Conservation (phyloP, 2,888 invertebrate species). For the Nasonia oneida region DNA sequence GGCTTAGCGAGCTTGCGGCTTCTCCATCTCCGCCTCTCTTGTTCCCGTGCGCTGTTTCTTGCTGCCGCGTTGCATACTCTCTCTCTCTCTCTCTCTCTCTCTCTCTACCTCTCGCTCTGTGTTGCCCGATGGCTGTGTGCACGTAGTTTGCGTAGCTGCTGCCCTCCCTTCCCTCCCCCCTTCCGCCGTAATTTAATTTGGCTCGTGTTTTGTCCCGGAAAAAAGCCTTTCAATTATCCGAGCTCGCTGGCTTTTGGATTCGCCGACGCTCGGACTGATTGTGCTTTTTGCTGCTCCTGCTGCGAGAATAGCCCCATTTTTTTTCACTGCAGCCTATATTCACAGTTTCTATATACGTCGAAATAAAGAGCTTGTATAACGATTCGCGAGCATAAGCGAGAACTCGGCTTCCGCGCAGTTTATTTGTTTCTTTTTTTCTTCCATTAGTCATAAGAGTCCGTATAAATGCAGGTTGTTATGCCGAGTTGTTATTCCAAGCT, state of each 20-base stretch:
- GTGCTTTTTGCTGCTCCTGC: not conserved
- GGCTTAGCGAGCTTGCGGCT: conserved; percentile 46
- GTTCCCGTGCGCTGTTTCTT: conserved; percentile 5
- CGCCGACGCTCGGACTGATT: not conserved
- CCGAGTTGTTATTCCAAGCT: not conserved
- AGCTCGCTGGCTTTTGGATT: not conserved
- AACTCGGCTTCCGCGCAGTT: not conserved
- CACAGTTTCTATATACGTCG: not conserved
- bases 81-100: not conserved
- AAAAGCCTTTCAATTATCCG: conserved; percentile 5
- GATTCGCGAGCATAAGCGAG: not conserved
- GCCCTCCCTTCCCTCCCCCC: no score
- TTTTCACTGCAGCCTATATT: not conserved
- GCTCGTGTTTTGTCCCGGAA: not conserved
- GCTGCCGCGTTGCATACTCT: not conserved
- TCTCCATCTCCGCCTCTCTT: conserved; percentile 16
- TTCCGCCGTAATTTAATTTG: conserved; percentile 22
- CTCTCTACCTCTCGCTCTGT: not conserved
- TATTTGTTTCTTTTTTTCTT: not conserved
- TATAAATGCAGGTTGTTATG: conserved; percentile 7
- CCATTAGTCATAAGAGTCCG: no score
- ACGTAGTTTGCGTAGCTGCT: not conserved
- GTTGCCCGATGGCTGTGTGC: not conserved
- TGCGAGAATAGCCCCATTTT: not conserved
- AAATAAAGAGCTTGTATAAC: not conserved